Evolutionary conservation across 2,888 invertebrate species (phyloP), one percentile per base, ranked within the genome.

Genomic region (Harpalus rufipes): DNA sequence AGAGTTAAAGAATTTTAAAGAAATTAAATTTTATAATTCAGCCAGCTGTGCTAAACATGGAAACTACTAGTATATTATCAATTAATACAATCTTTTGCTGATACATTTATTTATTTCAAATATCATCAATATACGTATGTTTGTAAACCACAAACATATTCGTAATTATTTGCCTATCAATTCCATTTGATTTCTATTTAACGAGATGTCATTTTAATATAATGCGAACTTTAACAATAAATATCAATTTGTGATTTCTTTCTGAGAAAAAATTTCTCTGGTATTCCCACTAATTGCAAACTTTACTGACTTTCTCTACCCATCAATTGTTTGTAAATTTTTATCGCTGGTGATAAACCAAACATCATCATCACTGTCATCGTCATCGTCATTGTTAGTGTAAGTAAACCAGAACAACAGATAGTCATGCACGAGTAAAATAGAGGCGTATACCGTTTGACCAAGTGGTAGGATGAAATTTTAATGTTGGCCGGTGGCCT

Each of bases 231-330:
- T 12, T 4, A 32, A 32, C 32, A 32, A 5, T 5, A 32, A 32
- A 1, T 32, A 32, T 5, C 6, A 16, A 16, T 59, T 59, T 59
- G 59, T 14, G 59, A 59, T 59, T 59, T 59, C 18, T 59, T 59
- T 14, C 59, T 16, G 16, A 12, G 59, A 59, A 59, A 32, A 59
- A 16, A 59, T 59, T 59, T 58, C 16, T 5, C 4, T n/a, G n/a
- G n/a, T 6, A 4, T 58, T 58, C 16, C 59, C 18, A 59, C 7
- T 16, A 59, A 59, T 59, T 59, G 59, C 16, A 0, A 59, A 16
- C 10, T 59, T 59, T 56, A n/a, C 12, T 51, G 12, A 51, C 44
- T 51, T 51, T 61, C 44, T 51, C 44, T 12, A 10, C 85, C 16
- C 16, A 32, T 63, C 74, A 44, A 14, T 59, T 84, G n/a, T 14